These are phyloP conservation scores for Drosophila colorata DNA, from an alignment of 2,888 invertebrate species.

Conservation along the genomic window DNA sequence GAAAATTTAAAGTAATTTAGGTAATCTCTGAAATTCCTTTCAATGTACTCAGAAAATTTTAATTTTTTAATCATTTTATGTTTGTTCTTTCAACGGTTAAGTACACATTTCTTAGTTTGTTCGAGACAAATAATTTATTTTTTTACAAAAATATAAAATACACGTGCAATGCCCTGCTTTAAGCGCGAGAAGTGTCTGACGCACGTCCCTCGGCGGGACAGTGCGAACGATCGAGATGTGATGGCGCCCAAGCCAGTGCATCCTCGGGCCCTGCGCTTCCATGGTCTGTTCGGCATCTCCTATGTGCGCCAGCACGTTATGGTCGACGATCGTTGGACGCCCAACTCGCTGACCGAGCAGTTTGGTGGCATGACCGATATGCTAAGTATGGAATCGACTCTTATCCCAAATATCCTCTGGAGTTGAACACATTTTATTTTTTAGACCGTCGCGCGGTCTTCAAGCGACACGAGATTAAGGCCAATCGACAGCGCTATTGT, in stretches of 20 bases:
- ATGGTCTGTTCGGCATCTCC: constrained; percentile 83
- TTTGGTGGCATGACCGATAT: constrained; percentile 82
- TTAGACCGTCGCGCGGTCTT: constrained; percentile 76
- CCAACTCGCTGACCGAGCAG: constrained; percentile 78
- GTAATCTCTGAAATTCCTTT: constrained; percentile 10
- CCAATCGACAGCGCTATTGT: constrained; percentile 67
- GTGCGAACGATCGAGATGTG: constrained; percentile 47
- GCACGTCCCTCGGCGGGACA: constrained; percentile 28
- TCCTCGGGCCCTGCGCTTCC: constrained; percentile 75
- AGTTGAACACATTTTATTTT: not conserved
- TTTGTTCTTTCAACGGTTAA: not conserved
- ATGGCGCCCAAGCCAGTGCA: constrained; percentile 80
- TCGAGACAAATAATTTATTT: not conserved
- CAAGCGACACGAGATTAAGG: constrained; percentile 73
- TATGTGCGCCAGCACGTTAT: constrained; percentile 82
- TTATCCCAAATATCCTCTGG: not conserved
- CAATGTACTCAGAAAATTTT: not conserved
- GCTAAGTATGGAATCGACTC: constrained; percentile 66
- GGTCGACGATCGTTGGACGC: constrained; percentile 82
- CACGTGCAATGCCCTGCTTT: constrained; percentile 59
- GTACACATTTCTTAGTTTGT: not conserved
- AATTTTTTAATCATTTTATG: not conserved
- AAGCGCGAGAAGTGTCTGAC: constrained; percentile 55
- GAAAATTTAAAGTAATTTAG: not conserved
- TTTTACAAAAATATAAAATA: constrained; percentile 11